Conservation (phyloP, 2,113 vertebrate genomes). For the Lamprotornis superbus region DNA sequence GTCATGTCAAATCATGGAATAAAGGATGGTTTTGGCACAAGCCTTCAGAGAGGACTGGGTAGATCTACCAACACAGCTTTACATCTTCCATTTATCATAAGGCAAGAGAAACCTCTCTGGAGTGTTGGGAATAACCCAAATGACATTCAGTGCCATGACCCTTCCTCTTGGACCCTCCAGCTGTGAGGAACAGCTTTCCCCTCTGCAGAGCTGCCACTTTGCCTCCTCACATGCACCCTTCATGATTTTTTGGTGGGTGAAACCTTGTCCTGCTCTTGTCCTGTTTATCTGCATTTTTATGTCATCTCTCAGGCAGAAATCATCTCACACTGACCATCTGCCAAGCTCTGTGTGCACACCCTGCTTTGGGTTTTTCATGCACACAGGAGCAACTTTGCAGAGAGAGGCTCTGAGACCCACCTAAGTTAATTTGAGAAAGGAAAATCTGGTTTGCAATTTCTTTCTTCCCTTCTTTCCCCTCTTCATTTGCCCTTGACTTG, state of each 20-base stretch:
- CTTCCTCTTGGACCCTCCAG: not conserved
- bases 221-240: rapidly evolving
- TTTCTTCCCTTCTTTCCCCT: not conserved
- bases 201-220: not conserved
- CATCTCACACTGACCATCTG: not conserved
- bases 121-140: not conserved
- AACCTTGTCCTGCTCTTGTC: not conserved
- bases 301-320: not conserved
- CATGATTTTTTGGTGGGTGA: not conserved
- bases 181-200: not conserved
- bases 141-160: not conserved
- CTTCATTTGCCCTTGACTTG: slow-evolving; percentile 61
- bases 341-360: not conserved
- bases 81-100: not conserved
- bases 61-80: not conserved
- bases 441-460: slow-evolving; percentile 34
- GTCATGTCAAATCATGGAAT: not conserved
- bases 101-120: not conserved
- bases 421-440: slow-evolving; percentile 1
- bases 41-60: not conserved
- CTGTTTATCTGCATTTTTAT: not conserved
- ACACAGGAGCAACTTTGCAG: not conserved
- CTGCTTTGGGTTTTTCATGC: not conserved
- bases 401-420: not conserved
- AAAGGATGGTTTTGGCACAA: not conserved